A percentile compares a stretch with the other conserved stretches of the same genome.
These are phyloP conservation scores for Cantharis rustica DNA, from an alignment of 2,888 invertebrate species.

Conservation along the genomic window DNA sequence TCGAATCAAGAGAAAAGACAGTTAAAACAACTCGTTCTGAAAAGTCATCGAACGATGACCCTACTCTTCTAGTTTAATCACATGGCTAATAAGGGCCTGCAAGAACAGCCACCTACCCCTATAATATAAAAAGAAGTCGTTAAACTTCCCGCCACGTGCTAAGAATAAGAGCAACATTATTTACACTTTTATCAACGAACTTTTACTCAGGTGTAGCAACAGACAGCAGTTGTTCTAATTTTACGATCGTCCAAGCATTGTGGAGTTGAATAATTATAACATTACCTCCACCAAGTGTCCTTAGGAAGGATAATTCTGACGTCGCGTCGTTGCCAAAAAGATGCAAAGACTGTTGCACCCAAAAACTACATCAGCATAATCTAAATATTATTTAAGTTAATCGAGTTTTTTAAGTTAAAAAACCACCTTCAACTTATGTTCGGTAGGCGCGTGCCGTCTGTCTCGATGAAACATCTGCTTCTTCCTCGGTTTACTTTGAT, in stretches of 20 bases:
- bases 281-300: neutral
- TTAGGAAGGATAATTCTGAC: neutral
- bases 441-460: constrained; percentile 54
- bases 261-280: neutral
- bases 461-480: constrained; percentile 51
- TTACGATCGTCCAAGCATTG: constrained; percentile 8
- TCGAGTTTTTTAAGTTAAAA: neutral
- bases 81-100: constrained; percentile 21
- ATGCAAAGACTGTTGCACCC: neutral
- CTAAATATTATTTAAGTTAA: neutral
- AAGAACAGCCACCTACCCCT: constrained; percentile 33
- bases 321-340: neutral
- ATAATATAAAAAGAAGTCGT: constrained; percentile 43
- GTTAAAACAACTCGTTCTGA: neutral
- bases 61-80: constrained; percentile 11
- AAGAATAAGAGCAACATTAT: constrained; percentile 45
- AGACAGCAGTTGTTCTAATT: constrained; percentile 22
- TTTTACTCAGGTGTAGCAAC: constrained; percentile 44
- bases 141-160: constrained; percentile 45
- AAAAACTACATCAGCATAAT: neutral
- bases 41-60: constrained; percentile 15
- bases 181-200: constrained; percentile 44
- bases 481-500: constrained; percentile 43
- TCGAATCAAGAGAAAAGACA: neutral
- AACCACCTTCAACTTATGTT: constrained; percentile 8